Evolutionary conservation across 2,888 invertebrate genomes (phyloP), one percentile per base, ranked within the genome.

Genomic region (Marasmarcha lunaedactyla): DNA sequence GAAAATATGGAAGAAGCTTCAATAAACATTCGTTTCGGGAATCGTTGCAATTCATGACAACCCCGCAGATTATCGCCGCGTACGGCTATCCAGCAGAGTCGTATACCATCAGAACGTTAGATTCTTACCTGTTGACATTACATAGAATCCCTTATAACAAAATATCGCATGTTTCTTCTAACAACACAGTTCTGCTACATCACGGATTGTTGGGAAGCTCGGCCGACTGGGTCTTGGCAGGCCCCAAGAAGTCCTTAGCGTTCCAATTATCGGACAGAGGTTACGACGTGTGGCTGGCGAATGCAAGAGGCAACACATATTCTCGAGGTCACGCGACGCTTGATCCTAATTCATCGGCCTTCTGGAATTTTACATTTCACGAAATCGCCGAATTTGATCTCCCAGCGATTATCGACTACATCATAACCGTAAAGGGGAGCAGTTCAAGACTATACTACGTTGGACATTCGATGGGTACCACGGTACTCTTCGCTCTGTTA

Each of bases 401-500:
- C 39, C 95, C 97, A 9, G 92, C 95, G 0, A 89, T 87, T 51
- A 87, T 97, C 42, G 90, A 95, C 61, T 89, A 91, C 46, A 74
- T 84, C 7, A 78, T 77, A 70, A 68, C 68, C 1, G 37, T 58
- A 1, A 84, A 84, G 49, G 20, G 20, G 7, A 69, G 66, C 64
- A 71, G 76, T 35, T 56, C 63, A 0, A 78, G 84, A 51, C 73
- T 84, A 37, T 86, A 88, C 51, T 97, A 95, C 63, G 79, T 95
- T 33, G 97, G 97, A 0, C 95, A 97, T 69, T 96, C 95, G 0
- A 95, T 97, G 90, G 97, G 96, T 1, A 92, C 93, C 0, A 90
- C 93, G 0, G 85, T 89, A 55, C 87, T 90, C 49, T 91, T 89
- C 57, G 89, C 89, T 1, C 81, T 92, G 59, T 84, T 92, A 38